A percentile compares a stretch with the other conserved stretches of the same genome.
phyloP scores from a whole-genome alignment of 2,797 vertebrate genomes.

The Ispidina lecontei region DNA sequence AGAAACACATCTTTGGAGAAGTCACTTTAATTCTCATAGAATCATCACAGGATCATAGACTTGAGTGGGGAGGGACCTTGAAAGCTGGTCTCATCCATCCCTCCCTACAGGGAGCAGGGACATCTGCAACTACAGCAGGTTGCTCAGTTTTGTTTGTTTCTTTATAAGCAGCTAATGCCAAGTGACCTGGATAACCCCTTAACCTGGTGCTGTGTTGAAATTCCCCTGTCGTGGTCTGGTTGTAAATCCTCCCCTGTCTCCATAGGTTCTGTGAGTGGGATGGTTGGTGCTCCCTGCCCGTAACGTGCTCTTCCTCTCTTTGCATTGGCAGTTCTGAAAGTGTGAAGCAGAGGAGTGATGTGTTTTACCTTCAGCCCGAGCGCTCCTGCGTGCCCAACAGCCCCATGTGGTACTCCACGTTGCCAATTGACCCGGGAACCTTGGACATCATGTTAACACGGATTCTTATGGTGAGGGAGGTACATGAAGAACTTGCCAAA shows the following conservation, averaged over 20 bases:
- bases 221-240: fast-evolving
- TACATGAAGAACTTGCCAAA: constrained; percentile 90
- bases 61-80: not conserved
- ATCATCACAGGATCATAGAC: not conserved
- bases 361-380: constrained; percentile 97
- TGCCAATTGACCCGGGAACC: constrained; percentile 88
- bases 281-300: not conserved
- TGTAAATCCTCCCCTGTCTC: not conserved
- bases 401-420: constrained; percentile 95
- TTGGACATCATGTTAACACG: constrained; percentile 96
- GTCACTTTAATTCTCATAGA: not conserved
- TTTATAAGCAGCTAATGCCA: not conserved
- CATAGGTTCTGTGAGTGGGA: not conserved
- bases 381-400: constrained; percentile 97
- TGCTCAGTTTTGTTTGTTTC: not conserved
- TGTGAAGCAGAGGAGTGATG: constrained; percentile 93
- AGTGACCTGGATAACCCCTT: not conserved
- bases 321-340: constrained; percentile 87
- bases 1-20: not conserved
- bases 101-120: too few relatives aligned
- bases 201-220: not conserved
- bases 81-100: not conserved
- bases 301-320: not conserved
- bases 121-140: not conserved
- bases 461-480: constrained; percentile 93